A percentile compares a stretch with the other conserved stretches of the same genome.
Evolutionary conservation across 2,113 vertebrate genomes (phyloP).

Genomic region (Grantiella picta): DNA sequence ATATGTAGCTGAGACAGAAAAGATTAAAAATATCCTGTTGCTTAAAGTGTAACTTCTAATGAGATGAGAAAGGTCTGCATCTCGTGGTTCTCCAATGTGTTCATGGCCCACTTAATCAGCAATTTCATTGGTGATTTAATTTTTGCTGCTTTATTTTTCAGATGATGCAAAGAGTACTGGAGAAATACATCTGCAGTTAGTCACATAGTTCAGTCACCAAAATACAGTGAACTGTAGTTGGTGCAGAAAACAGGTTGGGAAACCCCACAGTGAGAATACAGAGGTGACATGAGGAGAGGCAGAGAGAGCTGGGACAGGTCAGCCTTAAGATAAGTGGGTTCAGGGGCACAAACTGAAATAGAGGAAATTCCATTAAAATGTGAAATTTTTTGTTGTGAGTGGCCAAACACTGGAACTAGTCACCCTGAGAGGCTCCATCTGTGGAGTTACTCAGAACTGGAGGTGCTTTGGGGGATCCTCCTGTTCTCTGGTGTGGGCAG

Average conservation of each 20-base stretch:
- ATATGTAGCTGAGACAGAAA: background rate
- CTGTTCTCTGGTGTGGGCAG: background rate
- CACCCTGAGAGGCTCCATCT: background rate
- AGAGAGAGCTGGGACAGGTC: background rate
- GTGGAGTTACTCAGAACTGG: rapidly evolving
- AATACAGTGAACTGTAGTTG: background rate
- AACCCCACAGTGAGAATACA: background rate
- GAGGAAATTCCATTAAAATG: background rate
- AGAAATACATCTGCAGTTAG: background rate
- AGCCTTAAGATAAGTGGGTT: background rate
- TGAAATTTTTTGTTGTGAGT: background rate
- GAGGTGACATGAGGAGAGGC: rapidly evolving
- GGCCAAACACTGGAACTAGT: background rate
- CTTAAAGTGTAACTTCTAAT: background rate
- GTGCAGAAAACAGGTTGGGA: background rate
- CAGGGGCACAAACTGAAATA: background rate
- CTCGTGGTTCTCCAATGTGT: background rate
- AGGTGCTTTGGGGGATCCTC: background rate
- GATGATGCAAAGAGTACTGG: background rate
- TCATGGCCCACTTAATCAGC: background rate
- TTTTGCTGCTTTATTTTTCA: background rate
- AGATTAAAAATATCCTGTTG: background rate
- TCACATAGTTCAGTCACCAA: background rate
- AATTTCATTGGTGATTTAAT: background rate
- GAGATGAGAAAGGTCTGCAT: background rate